phyloP scores from a whole-genome alignment of 2,888 invertebrate species.

The Corythucha ciliata region DNA sequence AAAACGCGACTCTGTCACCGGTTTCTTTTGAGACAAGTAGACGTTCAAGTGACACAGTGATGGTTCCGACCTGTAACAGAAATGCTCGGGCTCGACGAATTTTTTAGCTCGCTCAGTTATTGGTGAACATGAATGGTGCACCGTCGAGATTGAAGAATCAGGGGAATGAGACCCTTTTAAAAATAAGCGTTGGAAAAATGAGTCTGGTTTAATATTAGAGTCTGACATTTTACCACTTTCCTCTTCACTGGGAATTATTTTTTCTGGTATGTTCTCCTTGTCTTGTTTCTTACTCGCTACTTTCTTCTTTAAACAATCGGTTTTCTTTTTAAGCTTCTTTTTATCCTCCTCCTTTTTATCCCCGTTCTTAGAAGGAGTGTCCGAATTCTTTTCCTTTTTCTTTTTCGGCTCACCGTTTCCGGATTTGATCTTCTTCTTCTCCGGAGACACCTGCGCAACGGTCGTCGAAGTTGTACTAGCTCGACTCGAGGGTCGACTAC shows the following conservation, averaged over 20 bases:
- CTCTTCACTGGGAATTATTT: not conserved
- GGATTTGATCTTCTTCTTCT: conserved; percentile 27
- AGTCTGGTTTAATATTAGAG: conserved; percentile 32
- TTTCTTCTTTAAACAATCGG: conserved; percentile 35
- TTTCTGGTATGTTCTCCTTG: conserved; percentile 32
- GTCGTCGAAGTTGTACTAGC: conserved; percentile 20
- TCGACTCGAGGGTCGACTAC: conserved; percentile 25
- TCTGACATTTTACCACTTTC: conserved; percentile 6
- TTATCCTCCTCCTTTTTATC: conserved; percentile 36
- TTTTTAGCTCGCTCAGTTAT: conserved; percentile 60
- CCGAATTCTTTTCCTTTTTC: conserved; percentile 37
- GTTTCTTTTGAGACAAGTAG: conserved; percentile 58
- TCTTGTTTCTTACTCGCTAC: conserved; percentile 34
- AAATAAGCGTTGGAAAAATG: conserved; percentile 63
- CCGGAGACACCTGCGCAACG: conserved; percentile 24
- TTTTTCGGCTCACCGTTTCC: conserved; percentile 31
- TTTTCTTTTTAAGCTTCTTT: conserved; percentile 37
- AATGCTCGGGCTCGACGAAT: conserved; percentile 41
- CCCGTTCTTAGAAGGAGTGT: conserved; percentile 34
- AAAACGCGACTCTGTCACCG: conserved; percentile 64
- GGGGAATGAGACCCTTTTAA: conserved; percentile 46
- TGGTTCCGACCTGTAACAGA: conserved; percentile 46
- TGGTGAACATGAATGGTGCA: conserved; percentile 48
- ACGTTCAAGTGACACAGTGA: conserved; percentile 50
- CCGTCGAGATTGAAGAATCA: conserved; percentile 39